These are phyloP conservation scores for Hybos culiciformis DNA, from an alignment of 2,888 invertebrate species.

Conservation along the genomic window DNA sequence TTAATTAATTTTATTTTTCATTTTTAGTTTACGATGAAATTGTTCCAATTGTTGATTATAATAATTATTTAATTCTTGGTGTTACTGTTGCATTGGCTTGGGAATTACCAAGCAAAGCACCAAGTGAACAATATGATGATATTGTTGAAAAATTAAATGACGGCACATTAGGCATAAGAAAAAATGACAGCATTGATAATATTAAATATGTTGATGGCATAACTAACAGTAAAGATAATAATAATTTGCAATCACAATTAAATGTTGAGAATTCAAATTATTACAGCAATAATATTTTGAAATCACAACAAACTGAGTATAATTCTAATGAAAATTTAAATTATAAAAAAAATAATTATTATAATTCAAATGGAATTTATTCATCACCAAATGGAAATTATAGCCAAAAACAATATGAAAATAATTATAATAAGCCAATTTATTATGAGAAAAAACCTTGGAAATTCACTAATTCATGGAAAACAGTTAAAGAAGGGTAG, in stretches of 20 bases:
- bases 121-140: conserved; percentile 29
- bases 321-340: too few species aligned
- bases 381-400: too few species aligned
- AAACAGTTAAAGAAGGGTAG: too few species aligned
- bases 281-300: too few species aligned
- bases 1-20: too few species aligned
- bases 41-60: conserved; percentile 32
- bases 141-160: conserved; percentile 24
- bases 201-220: conserved; percentile 18
- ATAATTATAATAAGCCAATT: too few species aligned
- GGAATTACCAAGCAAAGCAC: conserved; percentile 54
- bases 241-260: too few species aligned
- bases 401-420: too few species aligned
- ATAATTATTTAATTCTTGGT: conserved; percentile 46
- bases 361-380: too few species aligned
- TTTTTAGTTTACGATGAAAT: conserved; percentile 25
- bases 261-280: too few species aligned
- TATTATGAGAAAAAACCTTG: neutral
- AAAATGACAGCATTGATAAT: conserved; percentile 24
- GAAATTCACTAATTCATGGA: too few species aligned
- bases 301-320: too few species aligned
- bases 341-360: neutral
- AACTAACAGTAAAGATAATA: conserved; percentile 5
- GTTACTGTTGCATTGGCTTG: conserved; percentile 64
- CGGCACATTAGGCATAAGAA: conserved; percentile 24